These are phyloP conservation scores for Heteractis magnifica DNA, from an alignment of 92 coral and sea anemone genomes.

Conservation along the genomic window DNA sequence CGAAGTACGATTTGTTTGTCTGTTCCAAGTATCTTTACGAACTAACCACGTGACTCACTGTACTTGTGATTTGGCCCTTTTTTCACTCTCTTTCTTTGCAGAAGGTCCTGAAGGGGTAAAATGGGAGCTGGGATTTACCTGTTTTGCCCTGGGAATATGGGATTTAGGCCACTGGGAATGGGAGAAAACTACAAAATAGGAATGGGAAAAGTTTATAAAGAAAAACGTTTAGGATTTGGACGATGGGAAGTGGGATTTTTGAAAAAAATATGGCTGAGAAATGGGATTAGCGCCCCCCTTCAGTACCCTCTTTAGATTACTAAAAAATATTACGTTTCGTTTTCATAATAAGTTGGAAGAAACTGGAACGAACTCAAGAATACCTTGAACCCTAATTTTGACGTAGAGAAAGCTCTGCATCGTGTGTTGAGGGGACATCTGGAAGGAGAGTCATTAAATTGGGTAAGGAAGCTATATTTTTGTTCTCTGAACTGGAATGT, in stretches of 20 bases:
- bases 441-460: neutral
- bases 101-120: too few relatives aligned
- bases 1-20: neutral
- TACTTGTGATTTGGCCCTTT: too few relatives aligned
- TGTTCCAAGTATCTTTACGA: too few relatives aligned
- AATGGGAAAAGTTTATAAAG: too few relatives aligned
- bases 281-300: too few relatives aligned
- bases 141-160: neutral
- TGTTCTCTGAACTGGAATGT: too few relatives aligned
- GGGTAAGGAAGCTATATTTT: neutral
- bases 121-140: too few relatives aligned
- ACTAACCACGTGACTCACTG: neutral
- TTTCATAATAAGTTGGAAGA: constrained; percentile 34
- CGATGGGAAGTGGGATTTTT: too few relatives aligned
- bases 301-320: neutral
- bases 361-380: constrained; percentile 34
- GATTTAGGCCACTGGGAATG: neutral
- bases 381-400: constrained; percentile 47
- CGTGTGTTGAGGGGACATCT: neutral
- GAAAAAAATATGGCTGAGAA: too few relatives aligned
- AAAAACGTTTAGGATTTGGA: too few relatives aligned
- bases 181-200: neutral
- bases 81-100: neutral
- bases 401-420: constrained; percentile 49
- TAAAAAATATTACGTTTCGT: neutral